A percentile compares a stretch with the other conserved stretches of the same genome.
These are phyloP conservation scores for Penaeus japonicus DNA, from an alignment of 1,140 invertebrate genomes.

Conservation along the genomic window DNA sequence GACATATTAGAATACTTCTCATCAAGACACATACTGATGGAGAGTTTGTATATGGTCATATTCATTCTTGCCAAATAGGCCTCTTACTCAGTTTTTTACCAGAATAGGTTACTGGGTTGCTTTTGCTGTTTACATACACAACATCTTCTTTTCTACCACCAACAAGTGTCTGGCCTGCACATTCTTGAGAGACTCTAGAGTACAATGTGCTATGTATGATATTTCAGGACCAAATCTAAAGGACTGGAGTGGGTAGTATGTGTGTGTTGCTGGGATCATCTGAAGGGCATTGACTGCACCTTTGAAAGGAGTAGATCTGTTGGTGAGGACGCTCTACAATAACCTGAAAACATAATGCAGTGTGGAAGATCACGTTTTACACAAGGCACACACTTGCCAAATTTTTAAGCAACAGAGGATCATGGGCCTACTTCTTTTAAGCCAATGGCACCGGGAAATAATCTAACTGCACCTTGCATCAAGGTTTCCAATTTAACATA, in stretches of 20 bases:
- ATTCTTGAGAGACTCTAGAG: neutral
- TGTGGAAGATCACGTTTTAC: neutral
- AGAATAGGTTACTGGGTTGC: neutral
- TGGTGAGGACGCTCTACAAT: conserved; percentile 66
- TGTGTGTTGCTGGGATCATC: conserved; percentile 60
- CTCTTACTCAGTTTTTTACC: neutral
- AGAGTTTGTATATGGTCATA: conserved; percentile 2
- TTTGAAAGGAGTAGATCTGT: conserved; percentile 66
- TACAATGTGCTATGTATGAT: conserved; percentile 54
- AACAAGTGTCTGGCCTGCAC: conserved; percentile 1
- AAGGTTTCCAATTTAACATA: too few relatives aligned
- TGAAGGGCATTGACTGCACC: conserved; percentile 65
- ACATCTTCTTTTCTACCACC: conserved; percentile 3
- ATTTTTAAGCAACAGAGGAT: too few relatives aligned
- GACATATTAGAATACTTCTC: neutral
- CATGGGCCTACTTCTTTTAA: too few relatives aligned
- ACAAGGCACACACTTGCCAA: too few relatives aligned
- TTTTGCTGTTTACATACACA: neutral
- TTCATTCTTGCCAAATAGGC: conserved; percentile 14
- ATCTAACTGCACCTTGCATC: too few relatives aligned
- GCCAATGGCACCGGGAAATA: too few relatives aligned
- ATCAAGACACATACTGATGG: neutral
- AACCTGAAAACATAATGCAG: conserved; percentile 14
- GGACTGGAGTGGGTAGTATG: conserved; percentile 65
- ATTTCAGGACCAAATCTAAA: conserved; percentile 61